Conservation (phyloP, 2,113 vertebrate genomes). For the Hirundichthys speculiger region DNA sequence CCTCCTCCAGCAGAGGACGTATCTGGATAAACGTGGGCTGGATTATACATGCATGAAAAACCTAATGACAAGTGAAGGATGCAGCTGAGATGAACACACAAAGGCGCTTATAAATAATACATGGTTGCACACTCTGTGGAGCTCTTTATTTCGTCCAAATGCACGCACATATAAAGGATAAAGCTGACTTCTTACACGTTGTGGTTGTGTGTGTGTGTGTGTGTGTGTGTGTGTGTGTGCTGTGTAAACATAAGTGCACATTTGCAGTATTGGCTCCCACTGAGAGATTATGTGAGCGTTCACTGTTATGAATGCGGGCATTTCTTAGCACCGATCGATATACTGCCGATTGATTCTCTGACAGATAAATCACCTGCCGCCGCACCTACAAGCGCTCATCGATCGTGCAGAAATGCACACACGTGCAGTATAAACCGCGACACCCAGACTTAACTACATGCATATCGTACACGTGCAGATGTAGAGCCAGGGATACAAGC, state of each 20-base stretch:
- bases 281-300: not conserved
- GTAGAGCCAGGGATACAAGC: too few species aligned
- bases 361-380: slow-evolving; percentile 38
- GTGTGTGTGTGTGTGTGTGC: not conserved
- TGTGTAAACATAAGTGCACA: not conserved
- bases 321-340: slow-evolving; percentile 40
- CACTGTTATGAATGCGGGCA: not conserved
- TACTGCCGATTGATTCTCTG: slow-evolving; percentile 27
- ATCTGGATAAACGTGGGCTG: slow-evolving; percentile 47
- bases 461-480: too few species aligned
- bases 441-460: not conserved
- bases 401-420: slow-evolving; percentile 3
- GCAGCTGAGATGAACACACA: slow-evolving; percentile 54
- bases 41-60: slow-evolving; percentile 65
- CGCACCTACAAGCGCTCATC: slow-evolving; percentile 2
- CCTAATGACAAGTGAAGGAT: slow-evolving; percentile 53
- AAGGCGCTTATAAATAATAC: not conserved
- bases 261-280: not conserved
- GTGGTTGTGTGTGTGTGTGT: not conserved
- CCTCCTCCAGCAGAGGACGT: slow-evolving; percentile 27
- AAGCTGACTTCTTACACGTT: not conserved
- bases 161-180: not conserved
- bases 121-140: not conserved
- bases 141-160: not conserved
- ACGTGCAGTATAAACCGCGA: not conserved